These are phyloP conservation scores for Synergus itoensis DNA, from an alignment of 2,888 invertebrate species.

Conservation along the genomic window DNA sequence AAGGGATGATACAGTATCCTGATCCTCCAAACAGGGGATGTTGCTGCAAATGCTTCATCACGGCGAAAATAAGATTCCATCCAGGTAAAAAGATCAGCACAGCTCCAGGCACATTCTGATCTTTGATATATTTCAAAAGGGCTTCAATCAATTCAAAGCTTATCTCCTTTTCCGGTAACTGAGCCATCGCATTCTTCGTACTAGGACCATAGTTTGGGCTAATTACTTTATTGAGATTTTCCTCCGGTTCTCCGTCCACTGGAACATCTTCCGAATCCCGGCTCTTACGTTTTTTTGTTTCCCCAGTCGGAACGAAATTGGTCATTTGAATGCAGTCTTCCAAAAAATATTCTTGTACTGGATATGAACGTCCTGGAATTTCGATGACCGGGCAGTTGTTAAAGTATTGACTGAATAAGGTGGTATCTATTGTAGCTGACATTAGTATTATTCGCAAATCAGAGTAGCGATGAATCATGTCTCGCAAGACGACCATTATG, in stretches of 20 bases:
- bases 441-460: slow-evolving; percentile 96
- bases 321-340: slow-evolving; percentile 96
- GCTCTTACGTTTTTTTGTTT: slow-evolving; percentile 85
- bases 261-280: slow-evolving; percentile 76
- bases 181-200: slow-evolving; percentile 86
- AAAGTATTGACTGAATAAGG: slow-evolving; percentile 95
- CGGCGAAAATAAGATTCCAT: slow-evolving; percentile 97
- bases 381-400: slow-evolving; percentile 94
- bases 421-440: slow-evolving; percentile 98
- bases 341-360: slow-evolving; percentile 94
- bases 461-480: slow-evolving; percentile 96
- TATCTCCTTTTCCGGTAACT: slow-evolving; percentile 93
- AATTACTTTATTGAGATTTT: slow-evolving; percentile 86
- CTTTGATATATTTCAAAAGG: slow-evolving; percentile 83
- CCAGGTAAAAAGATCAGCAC: slow-evolving; percentile 96
- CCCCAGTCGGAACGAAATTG: slow-evolving; percentile 88
- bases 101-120: slow-evolving; percentile 87
- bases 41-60: slow-evolving; percentile 91
- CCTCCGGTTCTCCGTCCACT: slow-evolving; percentile 79
- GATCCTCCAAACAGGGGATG: slow-evolving; percentile 85
- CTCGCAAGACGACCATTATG: slow-evolving; percentile 94
- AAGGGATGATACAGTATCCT: slow-evolving; percentile 89
- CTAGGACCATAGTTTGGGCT: slow-evolving; percentile 76
- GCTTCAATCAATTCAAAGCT: slow-evolving; percentile 96
- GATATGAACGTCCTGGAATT: slow-evolving; percentile 91